Conservation (phyloP, 2,113 vertebrate species). For the Ceyx melanurus region DNA sequence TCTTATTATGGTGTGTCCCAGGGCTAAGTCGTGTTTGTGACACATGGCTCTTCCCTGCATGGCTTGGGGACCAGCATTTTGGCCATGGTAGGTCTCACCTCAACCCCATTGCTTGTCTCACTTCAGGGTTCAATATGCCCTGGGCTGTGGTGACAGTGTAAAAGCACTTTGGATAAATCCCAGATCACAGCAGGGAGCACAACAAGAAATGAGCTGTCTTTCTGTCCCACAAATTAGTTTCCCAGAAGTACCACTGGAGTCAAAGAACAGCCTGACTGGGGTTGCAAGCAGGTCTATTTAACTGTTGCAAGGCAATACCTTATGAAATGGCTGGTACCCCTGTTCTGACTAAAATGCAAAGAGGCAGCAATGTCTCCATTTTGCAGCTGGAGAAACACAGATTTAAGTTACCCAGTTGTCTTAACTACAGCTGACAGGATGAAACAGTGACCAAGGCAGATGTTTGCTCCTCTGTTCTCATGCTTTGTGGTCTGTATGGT, state of each 20-base stretch:
- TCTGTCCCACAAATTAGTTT: neutral
- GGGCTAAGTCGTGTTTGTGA: neutral
- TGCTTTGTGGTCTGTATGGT: neutral
- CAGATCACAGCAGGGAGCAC: neutral
- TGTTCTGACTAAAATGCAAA: neutral
- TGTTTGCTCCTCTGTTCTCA: neutral
- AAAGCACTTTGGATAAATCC: neutral
- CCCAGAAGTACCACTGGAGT: neutral
- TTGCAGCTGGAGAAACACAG: neutral
- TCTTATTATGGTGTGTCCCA: neutral
- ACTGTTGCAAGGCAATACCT: neutral
- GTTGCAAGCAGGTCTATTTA: neutral
- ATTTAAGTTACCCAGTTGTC: neutral
- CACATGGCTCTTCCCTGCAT: neutral
- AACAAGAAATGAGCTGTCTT: neutral
- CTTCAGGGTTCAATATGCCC: accelerated
- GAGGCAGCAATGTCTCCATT: neutral
- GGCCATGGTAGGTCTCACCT: neutral
- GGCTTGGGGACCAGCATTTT: neutral
- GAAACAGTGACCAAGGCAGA: neutral
- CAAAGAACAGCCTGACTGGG: neutral
- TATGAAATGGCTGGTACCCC: neutral
- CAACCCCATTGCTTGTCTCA: neutral
- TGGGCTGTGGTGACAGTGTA: neutral
- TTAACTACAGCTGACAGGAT: neutral